Evolutionary conservation across 2,797 vertebrate genomes (phyloP).

Genomic region (Ctenosaura bakeri): DNA sequence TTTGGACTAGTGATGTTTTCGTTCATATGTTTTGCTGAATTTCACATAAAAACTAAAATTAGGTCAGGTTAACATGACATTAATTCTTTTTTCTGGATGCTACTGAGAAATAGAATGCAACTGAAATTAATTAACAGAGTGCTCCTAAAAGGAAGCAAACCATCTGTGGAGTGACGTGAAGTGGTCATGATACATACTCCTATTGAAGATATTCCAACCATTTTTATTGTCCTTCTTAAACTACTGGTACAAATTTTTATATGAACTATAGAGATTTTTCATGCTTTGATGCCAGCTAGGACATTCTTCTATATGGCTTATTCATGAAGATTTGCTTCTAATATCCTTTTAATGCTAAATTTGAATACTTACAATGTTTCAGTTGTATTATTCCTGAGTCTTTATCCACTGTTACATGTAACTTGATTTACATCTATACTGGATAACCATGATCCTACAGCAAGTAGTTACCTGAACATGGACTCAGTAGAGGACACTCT

Average conservation of each 20-base stretch:
- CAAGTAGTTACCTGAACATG: not conserved
- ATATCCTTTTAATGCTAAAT: not conserved
- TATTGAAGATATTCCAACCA: not conserved
- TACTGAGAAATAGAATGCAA: not conserved
- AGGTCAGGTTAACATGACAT: not conserved
- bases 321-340: not conserved
- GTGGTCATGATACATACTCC: not conserved
- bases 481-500: no score
- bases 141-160: not conserved
- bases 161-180: not conserved
- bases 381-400: not conserved
- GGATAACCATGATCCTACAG: not conserved
- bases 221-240: not conserved
- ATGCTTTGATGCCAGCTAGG: not conserved
- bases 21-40: constrained; percentile 20
- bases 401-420: not conserved
- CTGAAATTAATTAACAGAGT: not conserved
- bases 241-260: not conserved
- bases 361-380: not conserved
- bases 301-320: not conserved
- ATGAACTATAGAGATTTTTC: not conserved
- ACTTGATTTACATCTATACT: no score
- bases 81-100: constrained; percentile 17
- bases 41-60: constrained; percentile 22
- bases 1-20: constrained; percentile 11